Evolutionary conservation across 2,888 invertebrate species (phyloP).

Genomic region (Trichopria drosophilae): DNA sequence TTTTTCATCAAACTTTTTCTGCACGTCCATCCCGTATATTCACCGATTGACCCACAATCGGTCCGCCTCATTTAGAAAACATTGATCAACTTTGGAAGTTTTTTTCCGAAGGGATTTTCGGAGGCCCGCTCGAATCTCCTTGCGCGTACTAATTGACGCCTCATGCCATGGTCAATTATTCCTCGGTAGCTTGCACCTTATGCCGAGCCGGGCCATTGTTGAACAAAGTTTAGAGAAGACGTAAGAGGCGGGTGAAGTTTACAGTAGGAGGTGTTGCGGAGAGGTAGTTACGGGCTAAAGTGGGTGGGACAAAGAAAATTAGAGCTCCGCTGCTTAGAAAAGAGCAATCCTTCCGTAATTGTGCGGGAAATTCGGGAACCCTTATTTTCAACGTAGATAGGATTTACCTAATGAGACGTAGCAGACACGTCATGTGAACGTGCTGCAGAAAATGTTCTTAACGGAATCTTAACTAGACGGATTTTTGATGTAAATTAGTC

Average conservation of each 20-base stretch:
- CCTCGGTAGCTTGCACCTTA: constrained; percentile 9
- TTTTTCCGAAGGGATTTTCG: constrained; percentile 32
- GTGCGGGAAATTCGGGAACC: constrained; percentile 26
- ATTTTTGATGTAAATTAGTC: no score
- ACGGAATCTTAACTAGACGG: no score
- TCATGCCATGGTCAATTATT: constrained; percentile 37
- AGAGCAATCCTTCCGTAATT: constrained; percentile 30
- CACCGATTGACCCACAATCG: constrained; percentile 34
- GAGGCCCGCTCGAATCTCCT: constrained; percentile 33
- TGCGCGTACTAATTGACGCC: constrained; percentile 34
- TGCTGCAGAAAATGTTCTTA: no score
- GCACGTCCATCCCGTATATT: constrained; percentile 1
- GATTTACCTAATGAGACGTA: constrained; percentile 35
- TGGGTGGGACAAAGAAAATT: constrained; percentile 18
- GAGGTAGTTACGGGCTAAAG: background rate
- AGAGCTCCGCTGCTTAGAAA: constrained; percentile 15
- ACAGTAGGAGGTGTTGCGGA: constrained; percentile 33
- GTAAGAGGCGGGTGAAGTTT: constrained; percentile 35
- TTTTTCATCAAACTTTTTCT: no score
- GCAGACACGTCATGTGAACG: constrained; percentile 28
- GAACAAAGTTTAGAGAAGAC: constrained; percentile 31
- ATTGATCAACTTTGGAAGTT: constrained; percentile 39
- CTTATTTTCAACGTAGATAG: constrained; percentile 13
- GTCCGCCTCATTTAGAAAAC: constrained; percentile 42
- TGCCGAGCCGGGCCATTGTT: constrained; percentile 30